phyloP scores from a whole-genome alignment of 2,888 invertebrate species.

The Dione vanillae region DNA sequence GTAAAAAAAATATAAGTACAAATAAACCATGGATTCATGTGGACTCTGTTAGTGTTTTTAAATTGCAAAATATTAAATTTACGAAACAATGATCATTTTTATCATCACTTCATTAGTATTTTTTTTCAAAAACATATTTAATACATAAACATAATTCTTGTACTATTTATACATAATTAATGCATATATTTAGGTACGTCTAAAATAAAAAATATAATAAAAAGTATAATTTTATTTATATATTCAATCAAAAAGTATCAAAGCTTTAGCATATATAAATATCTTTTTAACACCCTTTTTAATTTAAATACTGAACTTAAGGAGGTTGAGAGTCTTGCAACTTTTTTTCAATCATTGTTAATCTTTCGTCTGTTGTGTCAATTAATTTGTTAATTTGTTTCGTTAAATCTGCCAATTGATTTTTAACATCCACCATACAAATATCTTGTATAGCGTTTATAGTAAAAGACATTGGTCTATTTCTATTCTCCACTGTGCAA shows the following conservation, averaged over 20 bases:
- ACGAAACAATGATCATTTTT: no score
- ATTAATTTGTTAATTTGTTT: constrained; percentile 72
- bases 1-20: no score
- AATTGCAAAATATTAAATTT: no score
- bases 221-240: not conserved
- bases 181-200: no score
- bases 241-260: not conserved
- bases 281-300: not conserved
- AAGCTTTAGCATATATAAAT: not conserved
- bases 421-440: constrained; percentile 79
- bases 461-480: constrained; percentile 68
- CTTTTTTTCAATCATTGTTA: constrained; percentile 67
- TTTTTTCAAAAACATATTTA: no score
- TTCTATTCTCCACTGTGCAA: constrained; percentile 60
- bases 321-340: constrained; percentile 58
- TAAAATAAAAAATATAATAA: not conserved
- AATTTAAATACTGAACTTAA: constrained; percentile 44
- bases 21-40: no score
- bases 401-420: constrained; percentile 69
- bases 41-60: no score
- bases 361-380: constrained; percentile 64
- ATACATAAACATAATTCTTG: no score
- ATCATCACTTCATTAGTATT: no score
- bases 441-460: constrained; percentile 78
- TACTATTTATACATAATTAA: no score